A percentile compares a stretch with the other conserved stretches of the same genome.
These are phyloP conservation scores for Spodoptera littoralis DNA, from an alignment of 2,888 invertebrate genomes.

Conservation along the genomic window DNA sequence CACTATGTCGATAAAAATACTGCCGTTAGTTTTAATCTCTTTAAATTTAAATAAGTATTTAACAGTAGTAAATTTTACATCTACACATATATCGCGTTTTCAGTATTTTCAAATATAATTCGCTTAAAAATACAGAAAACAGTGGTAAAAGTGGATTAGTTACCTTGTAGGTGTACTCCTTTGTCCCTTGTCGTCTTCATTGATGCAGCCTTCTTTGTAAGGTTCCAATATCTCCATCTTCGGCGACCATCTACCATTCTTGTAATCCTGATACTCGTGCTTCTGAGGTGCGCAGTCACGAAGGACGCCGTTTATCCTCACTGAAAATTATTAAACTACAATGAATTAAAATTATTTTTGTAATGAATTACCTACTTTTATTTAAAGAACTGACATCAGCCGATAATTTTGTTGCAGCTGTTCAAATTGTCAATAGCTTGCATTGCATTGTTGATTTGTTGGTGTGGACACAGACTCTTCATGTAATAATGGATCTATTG, in stretches of 20 bases:
- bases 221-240: constrained; percentile 91
- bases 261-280: constrained; percentile 89
- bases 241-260: constrained; percentile 90
- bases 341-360: neutral
- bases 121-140: too few relatives aligned
- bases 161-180: constrained; percentile 89
- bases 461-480: constrained; percentile 1
- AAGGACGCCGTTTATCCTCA: constrained; percentile 88
- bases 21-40: constrained; percentile 7
- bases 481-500: constrained; percentile 20
- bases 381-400: too few relatives aligned
- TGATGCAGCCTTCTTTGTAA: constrained; percentile 92
- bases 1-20: constrained; percentile 31
- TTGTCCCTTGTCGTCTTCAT: constrained; percentile 90
- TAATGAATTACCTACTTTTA: too few relatives aligned
- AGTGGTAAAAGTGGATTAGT: neutral
- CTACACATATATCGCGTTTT: neutral
- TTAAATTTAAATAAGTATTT: constrained; percentile 9
- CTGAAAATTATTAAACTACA: constrained; percentile 75
- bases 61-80: neutral
- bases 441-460: neutral
- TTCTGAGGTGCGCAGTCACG: constrained; percentile 94
- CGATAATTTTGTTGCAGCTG: constrained; percentile 4
- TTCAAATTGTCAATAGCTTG: constrained; percentile 16
- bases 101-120: neutral